Base-by-base conservation (phyloP, 2,113 vertebrate species). In the Callospermophilus lateralis region DNA sequence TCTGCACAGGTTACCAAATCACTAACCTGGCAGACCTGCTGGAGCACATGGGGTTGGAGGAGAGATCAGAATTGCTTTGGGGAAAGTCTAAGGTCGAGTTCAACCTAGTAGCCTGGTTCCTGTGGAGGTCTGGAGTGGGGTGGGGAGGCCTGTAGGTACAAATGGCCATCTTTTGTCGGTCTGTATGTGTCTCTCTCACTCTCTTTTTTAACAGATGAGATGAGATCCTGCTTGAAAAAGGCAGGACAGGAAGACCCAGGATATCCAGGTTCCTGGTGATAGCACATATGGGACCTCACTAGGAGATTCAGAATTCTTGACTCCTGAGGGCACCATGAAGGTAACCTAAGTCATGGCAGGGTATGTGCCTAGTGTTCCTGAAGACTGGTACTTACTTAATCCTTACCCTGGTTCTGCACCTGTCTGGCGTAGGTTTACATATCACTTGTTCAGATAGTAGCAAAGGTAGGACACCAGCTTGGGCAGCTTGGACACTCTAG, bases 331-430 rank as follows among this genome's bases (percentile, higher is more conserved):
- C 28, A 42, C 51, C 86, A 70, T 16, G 9, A 32, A 48, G 90
- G 42, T 58, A 12, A 45, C 76, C 94, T 70, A 53, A 90, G 65
- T 76, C 92, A 97, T 98, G 98, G 98, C 94, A 3, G 94, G 98
- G 87, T 84, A 90, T 65, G 77, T 97, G 96, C 98, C 98, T 99
- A 98, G 98, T 98, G 98, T 73, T 76, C 73, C 45, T 73, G 72
- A 94, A 96, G 94, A 98, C 96, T 5, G 70, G 84, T 78, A 89
- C 72, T 90, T 8, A 3, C 73, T 92, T 6, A 0, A 8, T 32
- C 34, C 0, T 1, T 61, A 48, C 3, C 39, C 84, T 81, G 78
- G 89, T 84, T 94, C 90, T 58, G 24, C 13, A 34, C 58, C 28
- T 68, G 39, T 42, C 67, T 4, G 9, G 0, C 26, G 34, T 53